These are phyloP conservation scores for Eolophus roseicapilla DNA, from an alignment of 2,113 vertebrate genomes.

Conservation along the genomic window DNA sequence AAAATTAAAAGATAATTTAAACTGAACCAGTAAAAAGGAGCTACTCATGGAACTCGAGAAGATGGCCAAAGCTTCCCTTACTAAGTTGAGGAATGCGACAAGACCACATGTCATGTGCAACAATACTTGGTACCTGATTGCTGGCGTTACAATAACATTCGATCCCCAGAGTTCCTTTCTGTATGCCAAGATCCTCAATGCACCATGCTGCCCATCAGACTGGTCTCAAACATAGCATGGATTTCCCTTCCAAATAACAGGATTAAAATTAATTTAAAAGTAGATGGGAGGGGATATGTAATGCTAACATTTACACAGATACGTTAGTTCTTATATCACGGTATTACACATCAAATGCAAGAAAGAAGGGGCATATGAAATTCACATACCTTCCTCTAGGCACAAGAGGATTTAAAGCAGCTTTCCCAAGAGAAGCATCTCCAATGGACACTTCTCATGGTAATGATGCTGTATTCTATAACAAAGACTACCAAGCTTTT, in stretches of 20 bases:
- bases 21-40: background rate
- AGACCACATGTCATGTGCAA: fast-evolving
- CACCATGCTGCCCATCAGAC: background rate
- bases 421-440: background rate
- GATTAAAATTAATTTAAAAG: background rate
- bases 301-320: background rate
- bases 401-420: background rate
- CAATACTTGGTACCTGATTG: background rate
- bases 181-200: background rate
- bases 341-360: background rate
- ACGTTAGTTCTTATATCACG: background rate
- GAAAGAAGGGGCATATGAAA: background rate
- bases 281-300: background rate
- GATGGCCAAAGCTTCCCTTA: background rate
- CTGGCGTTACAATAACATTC: background rate
- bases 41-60: background rate
- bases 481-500: background rate
- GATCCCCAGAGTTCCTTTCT: background rate
- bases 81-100: background rate
- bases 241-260: background rate
- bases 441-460: background rate
- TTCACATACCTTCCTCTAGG: background rate
- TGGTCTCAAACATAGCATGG: background rate
- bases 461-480: background rate
- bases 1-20: background rate